Evolutionary conservation across 1,140 invertebrate species (phyloP), one percentile per base, ranked within the genome.

Genomic region (Galleria mellonella): DNA sequence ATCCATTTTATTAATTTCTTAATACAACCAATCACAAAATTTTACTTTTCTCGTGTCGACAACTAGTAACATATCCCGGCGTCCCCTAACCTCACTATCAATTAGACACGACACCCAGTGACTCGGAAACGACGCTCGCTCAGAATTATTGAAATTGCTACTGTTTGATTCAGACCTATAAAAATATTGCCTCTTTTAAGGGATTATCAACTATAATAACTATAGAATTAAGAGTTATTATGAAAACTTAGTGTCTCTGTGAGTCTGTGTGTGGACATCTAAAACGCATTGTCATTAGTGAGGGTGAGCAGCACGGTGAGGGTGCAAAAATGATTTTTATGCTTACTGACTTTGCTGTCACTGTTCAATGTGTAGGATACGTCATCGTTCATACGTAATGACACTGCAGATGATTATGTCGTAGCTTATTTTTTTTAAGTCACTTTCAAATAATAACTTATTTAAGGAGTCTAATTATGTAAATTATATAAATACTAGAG

Each of bases 311-410:
- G 17, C 17, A 23, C 36, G 14, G 32, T 12, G 39, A 41, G 41
- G 48, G 50, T 42, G 50, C 41, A 40, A 23, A 50, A 52, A 60
- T 64, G 39, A 60, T 64, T 55, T 64, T 60, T 60, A 64, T 51
- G 49, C 56, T 55, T 30, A 41, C 33, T 60, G 53, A 43, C 13
- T 52, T 52, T 45, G 44, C 51, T 29, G 30, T 31, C 9, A 2
- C 31, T 54, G 51, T 54, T 14, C 42, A 45, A 42, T 4, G 10
- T 23, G 6, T 33, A 39, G 49, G 35, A 38, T 13, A 33, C 47
- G 51, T 54, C 51, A 54, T 48, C 23, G 46, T 6, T 23, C 3
- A 31, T 31, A n/a, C n/a, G n/a, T n/a, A 31, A 31, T 31, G 30
- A 3, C 30, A 10, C 30, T 10, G 10, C 28, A 9, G 4, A 9